Conservation (phyloP, 1,140 invertebrate genomes). For the Bombus ignitus region DNA sequence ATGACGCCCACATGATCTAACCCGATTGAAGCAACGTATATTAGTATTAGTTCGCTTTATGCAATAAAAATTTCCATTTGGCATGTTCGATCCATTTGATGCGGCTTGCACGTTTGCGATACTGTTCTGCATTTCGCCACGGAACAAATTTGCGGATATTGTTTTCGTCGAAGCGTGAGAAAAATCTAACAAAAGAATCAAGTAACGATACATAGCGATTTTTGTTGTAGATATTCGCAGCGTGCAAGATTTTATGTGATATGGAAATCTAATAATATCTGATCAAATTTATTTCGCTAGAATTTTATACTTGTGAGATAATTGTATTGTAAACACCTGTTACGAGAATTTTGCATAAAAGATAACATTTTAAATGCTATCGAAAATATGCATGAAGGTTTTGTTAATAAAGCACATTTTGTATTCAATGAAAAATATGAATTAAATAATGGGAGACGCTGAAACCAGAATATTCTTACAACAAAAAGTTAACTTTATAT, state of each 20-base stretch:
- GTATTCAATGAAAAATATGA: background rate
- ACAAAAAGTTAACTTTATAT: background rate
- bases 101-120: background rate
- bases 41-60: background rate
- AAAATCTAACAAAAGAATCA: background rate
- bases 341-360: background rate
- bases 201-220: no score
- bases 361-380: background rate
- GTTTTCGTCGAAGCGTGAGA: background rate
- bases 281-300: background rate
- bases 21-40: no score
- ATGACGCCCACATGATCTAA: background rate
- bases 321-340: background rate
- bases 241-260: no score
- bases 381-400: no score
- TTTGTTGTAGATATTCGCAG: no score
- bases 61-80: background rate
- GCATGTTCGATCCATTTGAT: background rate
- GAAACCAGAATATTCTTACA: background rate
- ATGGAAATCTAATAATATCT: background rate
- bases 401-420: background rate
- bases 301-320: background rate
- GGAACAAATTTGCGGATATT: background rate
- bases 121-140: background rate
- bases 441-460: background rate